Evolutionary conservation across 2,113 vertebrate species (phyloP), one percentile per base, ranked within the genome.

Genomic region (Mustela lutreola): DNA sequence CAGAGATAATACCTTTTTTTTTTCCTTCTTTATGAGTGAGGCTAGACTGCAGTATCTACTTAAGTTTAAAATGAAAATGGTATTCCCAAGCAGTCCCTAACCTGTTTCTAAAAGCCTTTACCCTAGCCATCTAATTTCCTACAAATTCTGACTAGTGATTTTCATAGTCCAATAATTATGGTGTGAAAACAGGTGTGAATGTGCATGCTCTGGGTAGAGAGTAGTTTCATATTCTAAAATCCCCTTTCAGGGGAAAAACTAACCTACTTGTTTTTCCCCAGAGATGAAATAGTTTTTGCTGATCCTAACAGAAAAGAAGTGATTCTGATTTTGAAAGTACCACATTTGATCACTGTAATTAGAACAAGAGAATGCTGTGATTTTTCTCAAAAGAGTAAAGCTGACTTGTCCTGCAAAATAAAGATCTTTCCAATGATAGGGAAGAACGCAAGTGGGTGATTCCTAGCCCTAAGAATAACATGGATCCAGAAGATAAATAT

Each of bases 261-360:
- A 21, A 85, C 48, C 65, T 58, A 42, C 31, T 48, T 85, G 42
- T 39, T 97, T 91, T 92, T 36, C n/a, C 53, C 16, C 4, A 86
- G 31, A 92, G 50, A 94, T 89, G 21, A 85, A 42, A 95, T 86
- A 70, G 28, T 63, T 70, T 94, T 88, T 86, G 21, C 65, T 42
- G 71, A 92, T 33, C 58, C 58, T 76, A 76, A 45, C 58, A 42
- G 78, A 95, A 50, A 33, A 91, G 56, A 84, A 84, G 75, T 42
- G 48, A 82, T 73, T 97, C 70, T 88, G 70, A 80, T 63, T 80
- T 92, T 71, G 58, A 70, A 89, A 91, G 36, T 58, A 76, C 71
- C 36, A 31, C 21, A 48, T 12, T 21, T 85, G 65, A 75, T 83
- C 78, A 71, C 63, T 89, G 50, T 88, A 71, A 89, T 70, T 63